A percentile compares a stretch with the other conserved stretches of the same genome.
Conservation (phyloP, 2,113 vertebrate genomes). For the Cephalopholis sonnerati region DNA sequence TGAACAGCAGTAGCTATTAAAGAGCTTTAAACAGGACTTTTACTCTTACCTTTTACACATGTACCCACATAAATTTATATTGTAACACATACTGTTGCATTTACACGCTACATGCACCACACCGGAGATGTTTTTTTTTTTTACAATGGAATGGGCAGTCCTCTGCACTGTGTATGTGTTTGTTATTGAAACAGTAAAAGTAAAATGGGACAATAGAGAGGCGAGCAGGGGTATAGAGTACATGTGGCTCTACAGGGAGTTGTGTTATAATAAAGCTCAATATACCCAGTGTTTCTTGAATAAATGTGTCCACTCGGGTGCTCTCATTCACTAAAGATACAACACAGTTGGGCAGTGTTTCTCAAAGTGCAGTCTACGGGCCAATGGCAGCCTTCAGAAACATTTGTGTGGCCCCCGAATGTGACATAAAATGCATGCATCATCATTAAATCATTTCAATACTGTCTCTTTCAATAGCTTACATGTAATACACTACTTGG, state of each 20-base stretch:
- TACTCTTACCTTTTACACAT: slow-evolving; percentile 71
- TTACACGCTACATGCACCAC: slow-evolving; percentile 45
- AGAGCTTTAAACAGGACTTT: slow-evolving; percentile 71
- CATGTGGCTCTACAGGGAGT: not conserved
- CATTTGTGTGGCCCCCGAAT: too few species aligned
- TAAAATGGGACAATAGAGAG: not conserved
- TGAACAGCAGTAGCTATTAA: slow-evolving; percentile 64
- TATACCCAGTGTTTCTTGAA: not conserved
- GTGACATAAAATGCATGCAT: too few species aligned
- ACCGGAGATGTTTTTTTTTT: slow-evolving; percentile 28
- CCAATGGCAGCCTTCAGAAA: too few species aligned
- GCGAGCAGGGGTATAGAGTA: not conserved
- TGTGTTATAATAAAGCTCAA: not conserved
- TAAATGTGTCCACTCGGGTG: not conserved
- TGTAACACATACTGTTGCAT: slow-evolving; percentile 50
- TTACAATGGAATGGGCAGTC: slow-evolving; percentile 9
- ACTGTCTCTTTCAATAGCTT: too few species aligned
- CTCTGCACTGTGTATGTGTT: slow-evolving; percentile 1
- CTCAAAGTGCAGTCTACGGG: too few species aligned
- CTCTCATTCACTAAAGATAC: not conserved
- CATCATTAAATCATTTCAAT: too few species aligned
- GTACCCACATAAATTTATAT: slow-evolving; percentile 46
- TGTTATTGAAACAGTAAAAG: slow-evolving; percentile 30
- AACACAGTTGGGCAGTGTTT: not conserved
- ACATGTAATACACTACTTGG: too few species aligned